Evolutionary conservation across 1,140 invertebrate species (phyloP), one percentile per base, ranked within the genome.

Genomic region (Lasioglossum baleicum): DNA sequence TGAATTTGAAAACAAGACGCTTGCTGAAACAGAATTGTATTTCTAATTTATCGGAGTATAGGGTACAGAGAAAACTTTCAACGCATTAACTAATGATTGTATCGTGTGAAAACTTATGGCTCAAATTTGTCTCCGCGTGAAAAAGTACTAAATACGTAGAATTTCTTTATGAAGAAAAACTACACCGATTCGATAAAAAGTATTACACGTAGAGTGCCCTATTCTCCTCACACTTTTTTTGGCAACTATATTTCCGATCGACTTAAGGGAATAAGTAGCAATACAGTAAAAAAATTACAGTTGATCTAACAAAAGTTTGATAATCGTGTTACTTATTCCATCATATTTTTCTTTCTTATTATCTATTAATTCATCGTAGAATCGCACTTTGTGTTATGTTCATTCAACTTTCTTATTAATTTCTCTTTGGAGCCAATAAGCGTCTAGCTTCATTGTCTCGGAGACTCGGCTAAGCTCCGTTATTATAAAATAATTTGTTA

Each of bases 361-460:
- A 65, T 63, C 31, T 78, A 86, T 67, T 76, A 82, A 80, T 84
- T 58, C 72, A 74, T 86, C 75, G 75, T 58, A 85, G 85, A 91
- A 91, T 91, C 87, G 90, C 90, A 91, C 89, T 91, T 91, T 85
- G 89, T 91, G 87, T 91, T 75, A 81, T 81, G 82, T 87, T 85
- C 48, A 83, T 83, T 87, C 65, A 86, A 85, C 68, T 85, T 84
- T 26, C 82, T 80, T 84, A 88, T 78, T 82, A 66, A 81, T 85
- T 83, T 88, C 26, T 80, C 67, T 84, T 75, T 68, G 84, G 89
- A 92, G 90, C 90, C 87, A 90, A 87, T 91, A 92, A 92, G 91
- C 91, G 91, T 91, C 90, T 91, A 91, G 90, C 90, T 70, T 90
- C 90, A 92, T 91, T 78, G 90, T 90, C 88, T 66, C 75, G 67